These are phyloP conservation scores for Aleiodes sp. DNA, from an alignment of 1,140 invertebrate genomes.

Conservation along the genomic window DNA sequence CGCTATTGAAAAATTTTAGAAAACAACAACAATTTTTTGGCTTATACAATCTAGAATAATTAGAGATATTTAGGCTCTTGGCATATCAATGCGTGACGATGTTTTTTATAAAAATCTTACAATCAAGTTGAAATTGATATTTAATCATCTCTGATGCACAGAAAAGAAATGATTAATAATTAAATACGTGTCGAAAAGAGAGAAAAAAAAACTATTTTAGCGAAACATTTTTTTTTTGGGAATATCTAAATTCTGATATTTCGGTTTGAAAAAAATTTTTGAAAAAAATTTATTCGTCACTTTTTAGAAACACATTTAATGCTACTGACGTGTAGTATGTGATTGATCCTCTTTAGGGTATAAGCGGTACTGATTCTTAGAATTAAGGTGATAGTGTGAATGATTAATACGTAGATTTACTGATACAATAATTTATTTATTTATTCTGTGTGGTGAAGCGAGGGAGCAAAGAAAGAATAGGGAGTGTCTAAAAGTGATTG, in stretches of 20 bases:
- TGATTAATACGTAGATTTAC: not conserved
- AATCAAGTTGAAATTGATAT: constrained; percentile 1
- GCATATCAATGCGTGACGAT: constrained; percentile 1
- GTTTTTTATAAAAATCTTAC: constrained; percentile 10
- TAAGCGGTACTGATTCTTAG: not conserved
- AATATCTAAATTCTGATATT: not conserved
- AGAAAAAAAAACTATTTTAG: not conserved
- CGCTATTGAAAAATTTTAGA: not conserved
- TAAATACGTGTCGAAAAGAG: not conserved
- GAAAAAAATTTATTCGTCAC: too few species aligned
- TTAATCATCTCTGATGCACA: not conserved
- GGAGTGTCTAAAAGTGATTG: not conserved
- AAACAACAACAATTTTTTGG: not conserved
- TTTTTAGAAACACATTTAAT: too few species aligned
- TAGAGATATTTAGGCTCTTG: constrained; percentile 2
- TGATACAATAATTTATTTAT: constrained; percentile 8
- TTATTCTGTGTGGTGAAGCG: not conserved
- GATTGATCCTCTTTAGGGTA: not conserved
- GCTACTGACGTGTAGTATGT: too few species aligned
- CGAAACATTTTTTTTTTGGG: not conserved
- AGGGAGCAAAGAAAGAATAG: not conserved
- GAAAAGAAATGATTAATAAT: too few species aligned
- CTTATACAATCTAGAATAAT: not conserved
- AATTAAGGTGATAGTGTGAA: constrained; percentile 12
- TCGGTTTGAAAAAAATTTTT: too few species aligned